Evolutionary conservation across 2,113 vertebrate genomes (phyloP).

Genomic region (Gymnogyps californianus): DNA sequence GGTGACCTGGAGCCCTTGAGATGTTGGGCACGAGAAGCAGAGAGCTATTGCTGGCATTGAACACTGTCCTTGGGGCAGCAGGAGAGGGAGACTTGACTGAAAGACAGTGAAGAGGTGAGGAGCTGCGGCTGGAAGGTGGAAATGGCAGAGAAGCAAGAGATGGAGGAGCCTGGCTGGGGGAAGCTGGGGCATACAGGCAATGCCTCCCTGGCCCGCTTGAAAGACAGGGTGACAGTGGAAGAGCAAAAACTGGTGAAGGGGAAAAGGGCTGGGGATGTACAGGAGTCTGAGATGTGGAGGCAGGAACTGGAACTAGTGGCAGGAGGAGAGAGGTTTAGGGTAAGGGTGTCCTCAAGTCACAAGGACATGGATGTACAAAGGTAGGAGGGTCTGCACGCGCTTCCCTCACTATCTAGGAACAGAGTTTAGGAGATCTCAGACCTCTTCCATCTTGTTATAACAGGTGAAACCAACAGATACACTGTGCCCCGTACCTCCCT

Average conservation of each 20-base stretch:
- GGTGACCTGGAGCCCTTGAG: background rate
- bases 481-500: background rate
- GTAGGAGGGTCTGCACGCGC: background rate
- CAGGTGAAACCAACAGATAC: background rate
- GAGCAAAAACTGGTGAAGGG: background rate
- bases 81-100: background rate
- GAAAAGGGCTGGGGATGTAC: background rate
- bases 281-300: background rate
- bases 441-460: background rate
- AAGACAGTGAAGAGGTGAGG: background rate
- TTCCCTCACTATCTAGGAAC: background rate
- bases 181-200: background rate
- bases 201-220: background rate
- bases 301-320: background rate
- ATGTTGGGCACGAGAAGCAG: background rate
- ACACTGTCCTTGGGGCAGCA: background rate
- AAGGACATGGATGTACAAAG: background rate
- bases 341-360: background rate
- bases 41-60: background rate
- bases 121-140: background rate
- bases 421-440: background rate
- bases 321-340: background rate
- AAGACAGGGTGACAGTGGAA: background rate
- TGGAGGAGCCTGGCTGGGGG: accelerated
- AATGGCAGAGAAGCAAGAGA: background rate